Base-by-base conservation (phyloP, 1,140 invertebrate genomes). In the Drosophila sturtevanti region DNA sequence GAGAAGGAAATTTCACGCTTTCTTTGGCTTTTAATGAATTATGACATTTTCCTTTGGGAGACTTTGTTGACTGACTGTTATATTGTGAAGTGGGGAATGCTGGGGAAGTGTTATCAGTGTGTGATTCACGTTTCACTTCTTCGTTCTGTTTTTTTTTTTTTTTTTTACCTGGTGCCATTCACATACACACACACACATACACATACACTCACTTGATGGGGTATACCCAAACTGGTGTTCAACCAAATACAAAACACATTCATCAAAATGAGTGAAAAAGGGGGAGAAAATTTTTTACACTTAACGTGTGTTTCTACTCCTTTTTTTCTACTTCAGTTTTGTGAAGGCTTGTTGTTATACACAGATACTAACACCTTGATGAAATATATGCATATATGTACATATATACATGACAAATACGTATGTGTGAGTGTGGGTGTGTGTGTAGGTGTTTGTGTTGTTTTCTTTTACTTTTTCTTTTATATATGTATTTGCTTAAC, bases 201-300 rank as follows among this genome's bases (percentile, higher is more conserved):
- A 18, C 31, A 37, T 11, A 34, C 31, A 11, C 18, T 10, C 31
- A 31, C 16, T 12, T 31, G 27, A 31, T 31, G 27, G 27, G 34
- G 31, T 60, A 10, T 51, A n/a, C 27, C 27, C 5, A 31, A 31
- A 31, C 27, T 31, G 31, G n/a, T 51, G 64, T 24, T 51, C 22
- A 72, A 61, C 66, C 56, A 54, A 69, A 74, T n/a, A n/a, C 72
- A 24, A 44, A 41, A 51, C 48, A 67, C 68, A 73, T 84, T 71
- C 84, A 79, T 79, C 85, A 87, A 81, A 89, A 89, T 84, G 80
- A 77, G 68, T 89, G 80, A 89, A 89, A 89, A 84, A 80, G 70
- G 80, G 80, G 89, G 89, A 89, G 84, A 85, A 89, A 77, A 89
- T 84, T 78, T 77, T 77, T 82, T 84, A 82, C 84, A 89, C 84